Percentiles rank a stretch among this genome's conserved stretches.
Evolutionary conservation across 2,113 vertebrate genomes (phyloP).

Genomic region (Nothobranchius kuhntae): DNA sequence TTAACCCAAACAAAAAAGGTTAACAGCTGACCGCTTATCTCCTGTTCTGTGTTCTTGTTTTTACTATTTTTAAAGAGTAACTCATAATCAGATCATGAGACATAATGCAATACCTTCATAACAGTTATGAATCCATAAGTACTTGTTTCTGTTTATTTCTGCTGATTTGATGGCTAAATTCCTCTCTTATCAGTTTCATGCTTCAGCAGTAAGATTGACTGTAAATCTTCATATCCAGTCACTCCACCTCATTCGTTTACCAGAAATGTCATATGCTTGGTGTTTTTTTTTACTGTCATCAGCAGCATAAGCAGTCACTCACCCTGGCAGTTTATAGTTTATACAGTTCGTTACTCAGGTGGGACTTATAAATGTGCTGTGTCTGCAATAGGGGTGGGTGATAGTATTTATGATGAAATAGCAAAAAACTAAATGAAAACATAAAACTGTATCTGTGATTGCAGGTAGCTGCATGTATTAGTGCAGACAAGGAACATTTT

Average conservation of each 20-base stretch:
- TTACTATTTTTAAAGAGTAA: conserved; percentile 5
- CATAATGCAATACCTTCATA: conserved; percentile 2
- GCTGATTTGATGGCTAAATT: background rate
- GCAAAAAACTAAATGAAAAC: too few species aligned
- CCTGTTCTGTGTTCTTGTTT: background rate
- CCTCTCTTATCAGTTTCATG: conserved; percentile 1
- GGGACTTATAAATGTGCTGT: too few species aligned
- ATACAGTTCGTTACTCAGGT: too few species aligned
- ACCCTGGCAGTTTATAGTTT: too few species aligned
- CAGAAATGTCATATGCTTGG: background rate
- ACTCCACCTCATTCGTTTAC: background rate
- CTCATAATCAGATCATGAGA: background rate
- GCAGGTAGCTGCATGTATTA: too few species aligned
- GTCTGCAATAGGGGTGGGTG: too few species aligned
- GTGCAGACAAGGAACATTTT: too few species aligned
- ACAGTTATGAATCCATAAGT: background rate
- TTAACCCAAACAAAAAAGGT: conserved; percentile 33
- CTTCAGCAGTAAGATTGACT: background rate
- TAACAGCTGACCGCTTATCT: background rate
- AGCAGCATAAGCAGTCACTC: too few species aligned
- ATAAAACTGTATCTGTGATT: too few species aligned
- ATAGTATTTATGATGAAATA: too few species aligned
- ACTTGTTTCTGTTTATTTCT: background rate
- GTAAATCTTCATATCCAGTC: background rate
- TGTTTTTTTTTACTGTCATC: background rate